Base-by-base conservation (phyloP, 2,888 invertebrate species). In the Helobdella robusta region DNA sequence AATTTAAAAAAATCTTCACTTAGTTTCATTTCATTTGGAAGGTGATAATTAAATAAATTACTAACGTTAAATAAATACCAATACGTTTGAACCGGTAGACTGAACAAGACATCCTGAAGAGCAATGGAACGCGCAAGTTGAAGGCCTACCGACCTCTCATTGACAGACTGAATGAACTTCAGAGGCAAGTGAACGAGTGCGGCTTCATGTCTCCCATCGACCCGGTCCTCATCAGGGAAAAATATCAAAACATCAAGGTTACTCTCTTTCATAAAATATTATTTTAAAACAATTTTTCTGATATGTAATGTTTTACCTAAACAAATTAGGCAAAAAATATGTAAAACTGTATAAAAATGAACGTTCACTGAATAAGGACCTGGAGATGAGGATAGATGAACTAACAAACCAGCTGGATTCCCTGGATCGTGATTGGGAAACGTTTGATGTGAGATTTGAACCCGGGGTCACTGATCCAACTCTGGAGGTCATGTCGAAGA, bases 171-270 rank as follows among this genome's bases (percentile, higher is more conserved):
- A 3, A 56, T 5, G 25, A 56, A 4, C 23, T 56, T 4, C 56
- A 56, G 30, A 30, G 28, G n/a, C 4, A 56, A 30, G 32, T 56
- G 30, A 56, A 56, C 23, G 11, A 56, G 18, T 56, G 56, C 6
- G 56, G 56, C n/a, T 56, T 56, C 28, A 8, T n/a, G 6, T 56
- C 56, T 56, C 56, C 56, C 8, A 3, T 56, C 18, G 56, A 56
- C 1, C 56, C 56, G 2, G 32, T 28, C 2, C 1, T 1, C 1
- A 11, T 56, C 8, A 3, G 32, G 32, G 32, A 25, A 30, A 56
- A 56, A 56, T 6, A 25, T 28, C n/a, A 30, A 56, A 56, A n/a
- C 32, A 1, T 56, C 2, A 40, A 40, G 44, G 44, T 40, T 40
- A 40, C 11, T 40, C n/a, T 11, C n/a, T 40, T 40, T 40, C 44